Conservation (phyloP, 2,888 invertebrate species). For the Tipula confusa region DNA sequence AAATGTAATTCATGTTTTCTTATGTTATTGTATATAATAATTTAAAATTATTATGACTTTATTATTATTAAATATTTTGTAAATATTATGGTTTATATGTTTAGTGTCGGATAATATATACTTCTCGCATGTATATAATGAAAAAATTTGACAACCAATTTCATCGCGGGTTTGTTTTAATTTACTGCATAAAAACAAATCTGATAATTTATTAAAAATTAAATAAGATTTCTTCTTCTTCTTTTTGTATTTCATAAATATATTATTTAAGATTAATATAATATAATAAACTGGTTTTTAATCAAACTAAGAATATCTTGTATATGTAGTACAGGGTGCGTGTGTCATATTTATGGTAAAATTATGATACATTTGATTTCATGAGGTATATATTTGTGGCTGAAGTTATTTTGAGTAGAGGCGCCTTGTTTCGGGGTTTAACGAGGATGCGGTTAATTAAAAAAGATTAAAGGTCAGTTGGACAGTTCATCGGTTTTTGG, state of each 20-base stretch:
- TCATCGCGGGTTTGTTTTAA: background rate
- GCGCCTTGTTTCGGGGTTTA: no score
- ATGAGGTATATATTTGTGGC: no score
- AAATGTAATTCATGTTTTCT: background rate
- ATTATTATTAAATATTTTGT: background rate
- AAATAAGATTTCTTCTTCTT: background rate
- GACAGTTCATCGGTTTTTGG: no score
- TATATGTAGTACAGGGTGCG: background rate
- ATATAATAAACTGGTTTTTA: constrained; percentile 5
- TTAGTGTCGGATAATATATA: background rate
- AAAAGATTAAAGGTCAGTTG: no score
- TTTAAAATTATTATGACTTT: background rate
- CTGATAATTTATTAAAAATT: background rate
- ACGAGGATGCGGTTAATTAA: no score
- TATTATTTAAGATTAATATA: background rate
- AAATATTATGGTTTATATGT: background rate
- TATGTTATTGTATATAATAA: background rate
- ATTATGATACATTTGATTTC: no score
- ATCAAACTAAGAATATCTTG: background rate
- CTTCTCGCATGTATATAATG: background rate
- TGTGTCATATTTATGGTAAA: no score
- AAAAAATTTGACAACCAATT: background rate
- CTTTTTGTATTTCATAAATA: background rate
- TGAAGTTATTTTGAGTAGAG: no score
- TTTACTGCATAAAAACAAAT: no score